Evolutionary conservation across 1,140 invertebrate species (phyloP).

Genomic region (Sarcophaga peregrina): DNA sequence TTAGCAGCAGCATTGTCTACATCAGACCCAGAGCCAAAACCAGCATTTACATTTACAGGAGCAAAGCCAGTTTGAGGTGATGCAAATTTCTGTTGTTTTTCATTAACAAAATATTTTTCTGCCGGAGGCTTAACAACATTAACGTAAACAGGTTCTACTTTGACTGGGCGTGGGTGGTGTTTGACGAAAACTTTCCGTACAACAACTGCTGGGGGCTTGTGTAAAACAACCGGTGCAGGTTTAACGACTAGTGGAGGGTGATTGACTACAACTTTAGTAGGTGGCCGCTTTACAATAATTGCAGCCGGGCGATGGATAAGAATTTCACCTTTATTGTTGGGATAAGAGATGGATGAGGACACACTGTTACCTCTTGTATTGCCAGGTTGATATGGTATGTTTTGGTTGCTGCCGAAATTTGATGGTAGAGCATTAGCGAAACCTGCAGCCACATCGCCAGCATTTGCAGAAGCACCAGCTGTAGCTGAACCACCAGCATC

Average conservation of each 20-base stretch:
- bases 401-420: neutral
- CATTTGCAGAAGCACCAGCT: constrained; percentile 40
- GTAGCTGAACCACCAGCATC: constrained; percentile 44
- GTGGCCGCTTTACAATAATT: constrained; percentile 64
- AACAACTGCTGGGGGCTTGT: constrained; percentile 65
- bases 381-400: constrained; percentile 33
- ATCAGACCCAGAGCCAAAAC: constrained; percentile 47
- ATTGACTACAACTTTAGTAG: constrained; percentile 64
- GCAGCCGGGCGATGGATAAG: constrained; percentile 64
- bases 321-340: constrained; percentile 64
- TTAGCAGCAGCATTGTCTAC: constrained; percentile 58
- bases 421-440: constrained; percentile 37
- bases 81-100: constrained; percentile 58
- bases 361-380: constrained; percentile 56
- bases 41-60: constrained; percentile 11
- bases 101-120: constrained; percentile 65
- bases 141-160: constrained; percentile 65
- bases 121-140: constrained; percentile 65
- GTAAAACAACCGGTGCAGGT: constrained; percentile 63
- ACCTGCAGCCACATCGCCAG: constrained; percentile 19
- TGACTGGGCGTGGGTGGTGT: constrained; percentile 64
- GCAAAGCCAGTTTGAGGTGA: constrained; percentile 1
- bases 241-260: constrained; percentile 64
- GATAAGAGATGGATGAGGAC: constrained; percentile 62
- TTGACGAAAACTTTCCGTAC: constrained; percentile 64